These are phyloP conservation scores for Echiichthys vipera DNA, from an alignment of 2,797 vertebrate genomes.

Conservation along the genomic window DNA sequence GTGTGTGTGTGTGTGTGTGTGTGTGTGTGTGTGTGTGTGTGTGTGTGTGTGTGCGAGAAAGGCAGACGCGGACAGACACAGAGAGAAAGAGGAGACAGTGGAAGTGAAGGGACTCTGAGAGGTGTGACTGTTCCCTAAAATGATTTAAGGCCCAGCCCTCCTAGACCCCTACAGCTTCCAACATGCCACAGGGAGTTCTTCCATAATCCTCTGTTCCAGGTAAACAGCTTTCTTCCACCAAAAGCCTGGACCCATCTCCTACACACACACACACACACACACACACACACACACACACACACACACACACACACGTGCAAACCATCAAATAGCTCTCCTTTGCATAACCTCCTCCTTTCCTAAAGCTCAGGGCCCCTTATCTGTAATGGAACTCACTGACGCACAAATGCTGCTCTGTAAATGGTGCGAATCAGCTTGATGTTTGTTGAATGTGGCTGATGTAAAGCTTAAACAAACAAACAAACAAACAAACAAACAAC, in stretches of 20 bases:
- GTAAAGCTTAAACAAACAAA: slow-evolving; percentile 59
- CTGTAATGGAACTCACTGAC: slow-evolving; percentile 62
- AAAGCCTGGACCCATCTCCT: slow-evolving; percentile 67
- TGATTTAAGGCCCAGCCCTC: slow-evolving; percentile 81
- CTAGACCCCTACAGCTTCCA: slow-evolving; percentile 77
- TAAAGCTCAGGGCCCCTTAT: slow-evolving; percentile 48
- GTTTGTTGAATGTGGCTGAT: slow-evolving; percentile 68
- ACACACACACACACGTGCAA: too few relatives aligned
- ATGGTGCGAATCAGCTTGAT: slow-evolving; percentile 63
- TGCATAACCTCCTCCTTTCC: slow-evolving; percentile 50
- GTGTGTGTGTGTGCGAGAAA: slow-evolving; percentile 23
- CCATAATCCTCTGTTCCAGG: slow-evolving; percentile 87
- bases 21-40: slow-evolving; percentile 35
- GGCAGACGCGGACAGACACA: slow-evolving; percentile 35
- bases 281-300: too few relatives aligned
- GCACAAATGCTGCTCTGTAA: slow-evolving; percentile 61
- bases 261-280: slow-evolving; percentile 26
- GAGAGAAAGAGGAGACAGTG: slow-evolving; percentile 57
- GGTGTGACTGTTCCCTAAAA: slow-evolving; percentile 83
- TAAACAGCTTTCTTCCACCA: slow-evolving; percentile 83
- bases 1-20: slow-evolving; percentile 18
- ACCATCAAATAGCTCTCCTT: slow-evolving; percentile 62
- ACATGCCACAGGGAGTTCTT: slow-evolving; percentile 81
- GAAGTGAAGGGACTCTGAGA: slow-evolving; percentile 60
- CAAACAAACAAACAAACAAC: slow-evolving; percentile 56